A percentile compares a stretch with the other conserved stretches of the same genome.
Evolutionary conservation across 30 jellyfish, hydroid and myxozoan species (phyloP).

Genomic region (Mastigias papua): DNA sequence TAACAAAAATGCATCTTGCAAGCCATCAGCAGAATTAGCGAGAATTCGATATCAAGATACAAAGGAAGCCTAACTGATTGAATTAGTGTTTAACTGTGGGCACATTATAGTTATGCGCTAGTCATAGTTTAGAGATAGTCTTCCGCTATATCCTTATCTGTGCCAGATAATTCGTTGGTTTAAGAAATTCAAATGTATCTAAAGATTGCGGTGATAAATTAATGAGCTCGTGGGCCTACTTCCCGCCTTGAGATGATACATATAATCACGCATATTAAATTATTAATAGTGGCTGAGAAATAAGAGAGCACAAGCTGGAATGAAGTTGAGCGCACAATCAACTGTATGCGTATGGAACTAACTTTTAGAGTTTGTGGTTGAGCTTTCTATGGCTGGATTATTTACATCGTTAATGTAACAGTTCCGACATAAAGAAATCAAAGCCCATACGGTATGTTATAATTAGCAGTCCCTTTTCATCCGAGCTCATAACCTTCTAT

Average conservation of each 20-base stretch:
- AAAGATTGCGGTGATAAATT: neutral
- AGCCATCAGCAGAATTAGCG: too few species aligned
- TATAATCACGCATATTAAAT: neutral
- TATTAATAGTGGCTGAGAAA: neutral
- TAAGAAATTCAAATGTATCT: neutral
- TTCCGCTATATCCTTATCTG: neutral
- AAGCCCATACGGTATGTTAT: too few species aligned
- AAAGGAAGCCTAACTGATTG: neutral
- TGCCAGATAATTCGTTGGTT: slow-evolving; percentile 7
- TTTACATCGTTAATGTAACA: too few species aligned
- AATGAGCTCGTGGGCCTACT: neutral
- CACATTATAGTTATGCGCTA: neutral
- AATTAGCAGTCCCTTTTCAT: too few species aligned
- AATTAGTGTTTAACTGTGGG: neutral
- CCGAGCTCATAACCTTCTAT: too few species aligned
- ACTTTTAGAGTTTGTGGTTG: neutral
- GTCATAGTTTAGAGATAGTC: neutral
- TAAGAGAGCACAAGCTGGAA: neutral
- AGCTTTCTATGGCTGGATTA: too few species aligned
- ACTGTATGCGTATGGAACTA: neutral
- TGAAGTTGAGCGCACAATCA: neutral
- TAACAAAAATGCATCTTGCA: too few species aligned
- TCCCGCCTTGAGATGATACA: slow-evolving; percentile 1
- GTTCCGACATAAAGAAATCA: too few species aligned
- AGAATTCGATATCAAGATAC: neutral